phyloP scores from a whole-genome alignment of 2,113 vertebrate species.

The Daubentonia madagascariensis region DNA sequence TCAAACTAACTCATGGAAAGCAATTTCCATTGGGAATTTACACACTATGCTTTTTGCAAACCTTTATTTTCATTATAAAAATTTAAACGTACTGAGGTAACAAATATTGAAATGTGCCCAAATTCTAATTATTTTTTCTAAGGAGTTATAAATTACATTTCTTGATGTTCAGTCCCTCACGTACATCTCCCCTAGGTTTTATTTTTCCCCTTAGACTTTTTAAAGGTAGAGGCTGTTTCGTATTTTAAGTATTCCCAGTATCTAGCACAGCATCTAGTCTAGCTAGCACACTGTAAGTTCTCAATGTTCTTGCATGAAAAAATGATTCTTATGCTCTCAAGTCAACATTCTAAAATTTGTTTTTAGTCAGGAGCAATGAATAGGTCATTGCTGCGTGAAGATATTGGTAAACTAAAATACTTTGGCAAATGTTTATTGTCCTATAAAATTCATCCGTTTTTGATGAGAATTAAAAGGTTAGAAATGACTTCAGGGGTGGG shows the following conservation, averaged over 20 bases:
- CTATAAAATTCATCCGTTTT: slow-evolving; percentile 17
- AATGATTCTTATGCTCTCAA: background rate
- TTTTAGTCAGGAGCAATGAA: background rate
- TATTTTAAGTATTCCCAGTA: background rate
- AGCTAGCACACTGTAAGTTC: background rate
- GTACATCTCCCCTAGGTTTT: background rate
- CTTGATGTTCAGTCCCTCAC: background rate
- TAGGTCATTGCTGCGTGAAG: background rate
- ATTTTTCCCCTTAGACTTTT: background rate
- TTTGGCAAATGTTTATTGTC: background rate
- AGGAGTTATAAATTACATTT: background rate
- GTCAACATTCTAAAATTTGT: slow-evolving; percentile 14
- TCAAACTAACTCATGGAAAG: background rate
- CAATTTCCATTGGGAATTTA: background rate
- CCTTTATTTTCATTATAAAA: slow-evolving; percentile 11
- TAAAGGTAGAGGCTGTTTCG: background rate
- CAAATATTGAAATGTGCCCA: background rate
- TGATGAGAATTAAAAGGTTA: slow-evolving; percentile 24
- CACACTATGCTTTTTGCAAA: background rate
- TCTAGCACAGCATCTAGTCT: background rate
- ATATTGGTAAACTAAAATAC: background rate
- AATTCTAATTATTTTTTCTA: background rate
- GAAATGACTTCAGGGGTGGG: background rate
- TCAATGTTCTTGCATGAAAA: background rate
- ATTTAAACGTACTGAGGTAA: background rate